Evolutionary conservation across 2,888 invertebrate genomes (phyloP), one percentile per base, ranked within the genome.

Genomic region (Noctua janthe): DNA sequence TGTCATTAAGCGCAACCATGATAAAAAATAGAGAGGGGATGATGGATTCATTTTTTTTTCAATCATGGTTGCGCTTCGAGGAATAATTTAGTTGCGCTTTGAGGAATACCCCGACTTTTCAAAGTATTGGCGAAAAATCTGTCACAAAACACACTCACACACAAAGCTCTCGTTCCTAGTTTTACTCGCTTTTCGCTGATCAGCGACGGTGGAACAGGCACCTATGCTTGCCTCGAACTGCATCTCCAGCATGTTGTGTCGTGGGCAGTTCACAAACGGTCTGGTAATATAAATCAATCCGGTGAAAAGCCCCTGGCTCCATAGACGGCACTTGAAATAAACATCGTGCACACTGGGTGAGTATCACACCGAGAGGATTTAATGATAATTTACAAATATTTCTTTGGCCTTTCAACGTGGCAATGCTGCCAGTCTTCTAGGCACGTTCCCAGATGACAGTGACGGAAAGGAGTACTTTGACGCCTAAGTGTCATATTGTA

Each of bases 231-330:
- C 69, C 20, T 39, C 69, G 73, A 84, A 59, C 67, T 29, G 39
- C 59, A 23, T 75, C 66, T 75, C 69, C n/a, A 10, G 13, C 49
- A 29, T 83, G 87, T 83, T 59, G 29, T 69, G 43, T 78, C 62
- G 84, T 84, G 87, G 87, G 84, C 67, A 71, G 80, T 76, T 49
- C 54, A 66, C 80, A 51, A 62, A 66, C 13, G n/a, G 74, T 20
- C 20, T 54, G 62, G 47, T 62, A 29, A 49, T 70, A 85, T 88
- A 88, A 89, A 88, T 88, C 89, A 88, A 89, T 88, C 77, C 35
- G 47, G 70, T 80, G 85, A 77, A 82, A 71, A 77, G 71, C 73
- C 66, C 8, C 76, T 66, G 66, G 78, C 73, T 77, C 71, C 71
- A 49, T 66, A 69, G 78, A 74, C 79, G 69, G 59, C 51, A 47